Percentiles rank a stretch among this genome's conserved stretches.
Evolutionary conservation across 2,888 invertebrate genomes (phyloP).

Genomic region (Chorisops tibialis): DNA sequence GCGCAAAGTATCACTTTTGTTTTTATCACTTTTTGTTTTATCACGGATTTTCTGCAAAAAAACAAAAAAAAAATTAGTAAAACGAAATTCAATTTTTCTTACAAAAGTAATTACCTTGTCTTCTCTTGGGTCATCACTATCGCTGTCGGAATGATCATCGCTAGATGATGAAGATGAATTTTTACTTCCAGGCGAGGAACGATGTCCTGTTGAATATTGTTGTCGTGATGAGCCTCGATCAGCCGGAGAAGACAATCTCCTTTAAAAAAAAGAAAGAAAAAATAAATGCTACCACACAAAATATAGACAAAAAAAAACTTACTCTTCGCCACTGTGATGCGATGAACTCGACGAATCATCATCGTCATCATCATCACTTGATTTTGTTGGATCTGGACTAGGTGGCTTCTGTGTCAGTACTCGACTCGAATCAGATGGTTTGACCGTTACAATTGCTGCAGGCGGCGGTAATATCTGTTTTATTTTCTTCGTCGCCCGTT

Average conservation of each 20-base stretch:
- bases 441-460: conserved; percentile 41
- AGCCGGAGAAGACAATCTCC: conserved; percentile 34
- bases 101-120: conserved; percentile 34
- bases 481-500: conserved; percentile 44
- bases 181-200: conserved; percentile 39
- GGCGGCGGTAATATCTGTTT: conserved; percentile 36
- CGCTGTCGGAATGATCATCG: conserved; percentile 39
- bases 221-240: conserved; percentile 34
- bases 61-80: not conserved
- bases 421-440: conserved; percentile 39
- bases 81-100: not conserved
- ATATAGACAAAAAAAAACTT: conserved; percentile 8
- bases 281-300: not conserved
- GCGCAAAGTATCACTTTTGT: conserved; percentile 65
- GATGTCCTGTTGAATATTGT: conserved; percentile 37
- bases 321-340: conserved; percentile 38
- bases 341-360: conserved; percentile 37
- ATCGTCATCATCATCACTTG: conserved; percentile 36
- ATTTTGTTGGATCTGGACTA: conserved; percentile 34
- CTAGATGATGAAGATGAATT: conserved; percentile 35
- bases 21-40: conserved; percentile 60
- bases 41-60: conserved; percentile 41
- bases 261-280: conserved; percentile 18
- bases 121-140: conserved; percentile 39
- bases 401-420: conserved; percentile 22